Evolutionary conservation across 2,113 vertebrate species (phyloP).

Genomic region (Stictonetta naevosa): DNA sequence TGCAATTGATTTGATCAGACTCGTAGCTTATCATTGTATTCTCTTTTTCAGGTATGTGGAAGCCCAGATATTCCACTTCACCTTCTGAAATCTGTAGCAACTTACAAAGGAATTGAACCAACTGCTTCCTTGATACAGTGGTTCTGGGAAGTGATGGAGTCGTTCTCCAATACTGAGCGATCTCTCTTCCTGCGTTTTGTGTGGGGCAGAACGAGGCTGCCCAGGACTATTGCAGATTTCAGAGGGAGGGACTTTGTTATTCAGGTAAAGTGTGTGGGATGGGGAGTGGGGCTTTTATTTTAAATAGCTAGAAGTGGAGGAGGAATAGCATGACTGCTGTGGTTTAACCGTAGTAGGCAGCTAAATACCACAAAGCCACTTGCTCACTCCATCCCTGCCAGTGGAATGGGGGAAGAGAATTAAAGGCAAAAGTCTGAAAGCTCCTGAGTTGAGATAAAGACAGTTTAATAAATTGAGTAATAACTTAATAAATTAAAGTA

Average conservation of each 20-base stretch:
- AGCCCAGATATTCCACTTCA: slow-evolving; percentile 98
- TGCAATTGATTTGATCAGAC: not conserved
- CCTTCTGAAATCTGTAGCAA: slow-evolving; percentile 96
- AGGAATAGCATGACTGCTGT: not conserved
- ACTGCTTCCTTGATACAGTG: slow-evolving; percentile 92
- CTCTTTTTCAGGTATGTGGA: slow-evolving; percentile 89
- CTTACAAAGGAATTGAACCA: slow-evolving; percentile 95
- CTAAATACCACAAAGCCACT: not conserved
- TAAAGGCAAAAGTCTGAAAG: not conserved
- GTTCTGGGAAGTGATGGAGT: slow-evolving; percentile 99
- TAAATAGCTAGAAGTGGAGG: not conserved
- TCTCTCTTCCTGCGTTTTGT: slow-evolving; percentile 97
- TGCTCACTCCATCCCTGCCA: not conserved
- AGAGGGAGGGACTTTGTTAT: slow-evolving; percentile 96
- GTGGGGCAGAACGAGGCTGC: slow-evolving; percentile 95
- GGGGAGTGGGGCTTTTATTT: not conserved
- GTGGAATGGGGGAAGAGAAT: not conserved
- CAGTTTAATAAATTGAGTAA: not conserved
- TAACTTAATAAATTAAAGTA: no score
- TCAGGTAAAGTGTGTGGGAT: slow-evolving; percentile 81
- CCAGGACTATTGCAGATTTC: slow-evolving; percentile 98
- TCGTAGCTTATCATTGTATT: not conserved
- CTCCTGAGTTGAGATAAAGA: not conserved
- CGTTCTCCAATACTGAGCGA: slow-evolving; percentile 95
- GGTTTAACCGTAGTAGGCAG: not conserved